Evolutionary conservation across 2,888 invertebrate genomes (phyloP).

Genomic region (Harpalus rufipes): DNA sequence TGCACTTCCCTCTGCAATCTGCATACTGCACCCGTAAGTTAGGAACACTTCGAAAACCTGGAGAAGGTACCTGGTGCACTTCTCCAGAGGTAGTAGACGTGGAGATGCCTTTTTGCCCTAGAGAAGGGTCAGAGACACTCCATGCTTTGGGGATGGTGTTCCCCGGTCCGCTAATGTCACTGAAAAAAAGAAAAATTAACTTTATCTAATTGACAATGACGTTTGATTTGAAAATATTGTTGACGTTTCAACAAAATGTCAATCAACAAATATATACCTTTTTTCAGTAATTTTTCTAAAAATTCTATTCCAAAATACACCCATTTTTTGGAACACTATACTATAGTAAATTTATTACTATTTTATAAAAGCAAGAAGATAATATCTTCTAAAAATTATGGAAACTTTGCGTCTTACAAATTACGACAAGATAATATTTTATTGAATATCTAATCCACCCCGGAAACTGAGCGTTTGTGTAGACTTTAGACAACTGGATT

Average conservation of each 20-base stretch:
- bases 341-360: not conserved
- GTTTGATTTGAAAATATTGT: no score
- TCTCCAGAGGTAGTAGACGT: slow-evolving; percentile 35
- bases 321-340: slow-evolving; percentile 11
- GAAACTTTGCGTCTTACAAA: slow-evolving; percentile 17
- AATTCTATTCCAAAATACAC: slow-evolving; percentile 23
- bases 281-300: not conserved
- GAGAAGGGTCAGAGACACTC: slow-evolving; percentile 45
- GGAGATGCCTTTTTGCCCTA: slow-evolving; percentile 45
- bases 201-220: no score
- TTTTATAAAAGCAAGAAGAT: not conserved
- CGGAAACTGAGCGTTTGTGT: slow-evolving; percentile 23
- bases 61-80: not conserved
- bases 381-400: not conserved
- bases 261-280: not conserved
- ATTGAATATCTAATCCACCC: slow-evolving; percentile 21
- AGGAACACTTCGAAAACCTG: slow-evolving; percentile 40
- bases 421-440: slow-evolving; percentile 41
- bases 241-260: no score
- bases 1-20: slow-evolving; percentile 37
- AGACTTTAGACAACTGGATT: slow-evolving; percentile 19
- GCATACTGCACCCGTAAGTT: slow-evolving; percentile 52
- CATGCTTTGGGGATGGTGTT: slow-evolving; percentile 41
- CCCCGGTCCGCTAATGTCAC: slow-evolving; percentile 16
- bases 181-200: slow-evolving; percentile 15